Evolutionary conservation across 2,888 invertebrate genomes (phyloP), one percentile per base, ranked within the genome.

Genomic region (Caenorhabditis sp.): DNA sequence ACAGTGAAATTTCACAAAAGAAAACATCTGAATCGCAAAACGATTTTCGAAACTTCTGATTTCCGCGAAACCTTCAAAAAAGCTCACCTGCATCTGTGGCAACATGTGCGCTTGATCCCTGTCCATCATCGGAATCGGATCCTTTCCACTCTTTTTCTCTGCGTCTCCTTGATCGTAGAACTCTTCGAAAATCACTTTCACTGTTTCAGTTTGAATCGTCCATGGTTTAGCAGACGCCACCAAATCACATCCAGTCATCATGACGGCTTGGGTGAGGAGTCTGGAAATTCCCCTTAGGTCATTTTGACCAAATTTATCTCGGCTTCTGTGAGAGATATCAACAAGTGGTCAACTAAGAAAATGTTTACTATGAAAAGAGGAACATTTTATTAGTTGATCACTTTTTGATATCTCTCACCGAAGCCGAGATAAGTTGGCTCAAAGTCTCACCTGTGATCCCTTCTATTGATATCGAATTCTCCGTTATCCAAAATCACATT

Each of bases 141-240:
- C 94, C 64, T 94, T 94, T 0, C 96, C 95, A 64, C 94, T 94
- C 10, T 93, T 93, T 73, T 94, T 94, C 91, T 95, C 95, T 35
- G 95, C 95, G 91, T 95, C 95, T 0, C 95, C 94, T 94, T 95
- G 95, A 84, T 95, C 95, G 90, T 95, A 96, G 92, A 96, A 96
- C 92, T 96, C 95, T 90, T 95, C 95, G 91, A 95, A 95, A 73
- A 96, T 96, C 8, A 96, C 95, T 90, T 94, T 94, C 1, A 96
- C 96, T 0, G 97, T 95, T 91, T 95, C 94, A 24, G 95, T 94
- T 93, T 96, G 96, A 2, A 95, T 94, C 28, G 95, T 94, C 96
- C 96, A 96, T 0, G 96, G 96, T 92, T 96, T 96, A 0, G 96
- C 95, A 87, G 95, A 95, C 0, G 96, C 96, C 73, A 96, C 95